A percentile compares a stretch with the other conserved stretches of the same genome.
Evolutionary conservation across 2,797 vertebrate species (phyloP).

Genomic region (Epinephelus malabaricus): DNA sequence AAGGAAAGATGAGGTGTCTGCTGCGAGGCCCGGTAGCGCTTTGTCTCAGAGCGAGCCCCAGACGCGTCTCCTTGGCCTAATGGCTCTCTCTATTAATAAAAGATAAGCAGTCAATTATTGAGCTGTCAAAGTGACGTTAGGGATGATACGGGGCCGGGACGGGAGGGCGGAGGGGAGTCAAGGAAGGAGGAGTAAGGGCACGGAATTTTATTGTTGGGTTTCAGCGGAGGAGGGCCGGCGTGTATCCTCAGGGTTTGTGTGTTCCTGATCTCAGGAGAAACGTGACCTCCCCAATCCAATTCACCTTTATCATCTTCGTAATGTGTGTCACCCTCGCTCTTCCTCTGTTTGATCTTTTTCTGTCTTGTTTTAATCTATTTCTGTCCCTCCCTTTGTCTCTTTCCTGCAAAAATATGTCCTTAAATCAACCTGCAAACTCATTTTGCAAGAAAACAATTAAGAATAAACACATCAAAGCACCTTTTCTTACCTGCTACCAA

Average conservation of each 20-base stretch:
- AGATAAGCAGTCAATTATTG: slow-evolving; percentile 83
- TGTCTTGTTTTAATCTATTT: background rate
- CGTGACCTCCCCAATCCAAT: background rate
- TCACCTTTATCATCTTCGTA: slow-evolving; percentile 1
- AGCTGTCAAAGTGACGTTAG: slow-evolving; percentile 64
- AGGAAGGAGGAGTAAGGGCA: slow-evolving; percentile 14
- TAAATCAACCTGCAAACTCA: background rate
- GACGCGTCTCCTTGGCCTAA: slow-evolving; percentile 60
- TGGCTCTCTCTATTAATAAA: slow-evolving; percentile 81
- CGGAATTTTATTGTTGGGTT: slow-evolving; percentile 38
- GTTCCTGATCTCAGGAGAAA: slow-evolving; percentile 20
- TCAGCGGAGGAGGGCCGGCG: background rate
- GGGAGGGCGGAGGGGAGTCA: background rate
- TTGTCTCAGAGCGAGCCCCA: slow-evolving; percentile 58
- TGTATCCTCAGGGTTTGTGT: slow-evolving; percentile 17
- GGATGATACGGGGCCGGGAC: slow-evolving; percentile 12
- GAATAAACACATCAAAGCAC: background rate
- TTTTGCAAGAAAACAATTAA: background rate
- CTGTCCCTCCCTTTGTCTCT: background rate
- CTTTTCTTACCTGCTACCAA: background rate
- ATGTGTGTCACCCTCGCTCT: background rate
- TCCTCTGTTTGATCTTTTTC: background rate
- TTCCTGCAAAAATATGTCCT: background rate
- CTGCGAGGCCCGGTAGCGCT: slow-evolving; percentile 22
- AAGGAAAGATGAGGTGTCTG: slow-evolving; percentile 42